phyloP scores from a whole-genome alignment of 2,888 invertebrate species.

The Aphodius granarius region DNA sequence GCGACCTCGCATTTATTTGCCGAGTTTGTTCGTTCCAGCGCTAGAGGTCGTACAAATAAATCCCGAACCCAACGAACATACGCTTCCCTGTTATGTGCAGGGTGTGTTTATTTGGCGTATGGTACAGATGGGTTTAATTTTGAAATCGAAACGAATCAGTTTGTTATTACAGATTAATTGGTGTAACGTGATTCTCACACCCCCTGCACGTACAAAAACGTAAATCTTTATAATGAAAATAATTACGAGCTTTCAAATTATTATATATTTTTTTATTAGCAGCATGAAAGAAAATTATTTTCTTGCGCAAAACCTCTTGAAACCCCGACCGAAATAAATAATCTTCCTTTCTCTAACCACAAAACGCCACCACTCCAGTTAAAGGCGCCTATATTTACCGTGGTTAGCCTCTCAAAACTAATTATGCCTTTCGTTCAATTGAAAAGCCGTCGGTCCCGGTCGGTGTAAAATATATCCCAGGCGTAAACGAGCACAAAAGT shows the following conservation, averaged over 20 bases:
- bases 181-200: too few species aligned
- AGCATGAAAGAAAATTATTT: too few species aligned
- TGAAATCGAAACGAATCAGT: not conserved
- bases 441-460: not conserved
- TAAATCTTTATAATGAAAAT: too few species aligned
- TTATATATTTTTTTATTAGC: too few species aligned
- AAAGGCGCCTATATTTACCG: not conserved
- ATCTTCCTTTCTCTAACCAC: not conserved
- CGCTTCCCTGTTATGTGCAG: not conserved
- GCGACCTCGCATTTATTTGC: not conserved
- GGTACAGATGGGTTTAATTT: not conserved
- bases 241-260: too few species aligned
- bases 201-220: too few species aligned
- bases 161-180: not conserved
- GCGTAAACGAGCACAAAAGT: not conserved
- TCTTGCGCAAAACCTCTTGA: too few species aligned
- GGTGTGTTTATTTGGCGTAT: not conserved
- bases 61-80: not conserved
- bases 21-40: not conserved
- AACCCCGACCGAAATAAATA: not conserved
- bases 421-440: not conserved
- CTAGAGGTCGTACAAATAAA: not conserved
- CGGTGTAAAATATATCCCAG: not conserved
- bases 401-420: not conserved
- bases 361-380: not conserved